Percentiles rank a stretch among this genome's conserved stretches.
phyloP scores from a whole-genome alignment of 2,797 vertebrate genomes.

The Leptoclinus maculatus region DNA sequence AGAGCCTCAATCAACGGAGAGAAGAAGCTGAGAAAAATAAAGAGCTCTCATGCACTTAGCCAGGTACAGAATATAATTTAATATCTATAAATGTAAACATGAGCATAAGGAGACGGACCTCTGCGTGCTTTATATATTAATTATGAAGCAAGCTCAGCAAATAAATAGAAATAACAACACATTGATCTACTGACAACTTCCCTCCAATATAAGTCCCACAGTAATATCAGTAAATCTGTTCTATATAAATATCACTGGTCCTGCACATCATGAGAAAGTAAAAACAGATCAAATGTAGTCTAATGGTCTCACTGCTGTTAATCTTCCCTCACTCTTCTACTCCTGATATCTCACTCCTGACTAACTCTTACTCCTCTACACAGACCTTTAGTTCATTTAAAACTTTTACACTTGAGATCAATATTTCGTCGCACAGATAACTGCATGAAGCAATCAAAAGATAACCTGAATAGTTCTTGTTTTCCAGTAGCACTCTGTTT shows the following conservation, averaged over 20 bases:
- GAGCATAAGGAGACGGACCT: too few species aligned
- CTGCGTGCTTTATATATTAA: too few species aligned
- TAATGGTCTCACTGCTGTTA: neutral
- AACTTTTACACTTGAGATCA: neutral
- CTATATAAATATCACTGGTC: neutral
- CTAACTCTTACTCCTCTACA: neutral
- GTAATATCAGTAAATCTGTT: too few species aligned
- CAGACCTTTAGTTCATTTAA: neutral
- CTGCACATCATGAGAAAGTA: neutral
- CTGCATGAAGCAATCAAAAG: too few species aligned
- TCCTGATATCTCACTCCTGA: neutral
- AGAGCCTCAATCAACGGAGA: too few species aligned
- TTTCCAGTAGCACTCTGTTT: too few species aligned
- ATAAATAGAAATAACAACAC: too few species aligned
- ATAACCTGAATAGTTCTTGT: too few species aligned
- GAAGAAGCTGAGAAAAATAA: neutral
- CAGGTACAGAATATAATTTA: neutral
- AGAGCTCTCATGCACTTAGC: neutral
- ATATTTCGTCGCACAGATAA: neutral
- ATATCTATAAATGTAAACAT: neutral
- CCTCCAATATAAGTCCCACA: neutral
- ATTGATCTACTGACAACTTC: neutral
- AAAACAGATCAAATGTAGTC: too few species aligned
- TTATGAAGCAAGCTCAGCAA: too few species aligned
- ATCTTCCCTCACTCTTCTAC: conserved; percentile 3